Conservation (phyloP, 2,888 invertebrate species). For the Erebia aethiops region DNA sequence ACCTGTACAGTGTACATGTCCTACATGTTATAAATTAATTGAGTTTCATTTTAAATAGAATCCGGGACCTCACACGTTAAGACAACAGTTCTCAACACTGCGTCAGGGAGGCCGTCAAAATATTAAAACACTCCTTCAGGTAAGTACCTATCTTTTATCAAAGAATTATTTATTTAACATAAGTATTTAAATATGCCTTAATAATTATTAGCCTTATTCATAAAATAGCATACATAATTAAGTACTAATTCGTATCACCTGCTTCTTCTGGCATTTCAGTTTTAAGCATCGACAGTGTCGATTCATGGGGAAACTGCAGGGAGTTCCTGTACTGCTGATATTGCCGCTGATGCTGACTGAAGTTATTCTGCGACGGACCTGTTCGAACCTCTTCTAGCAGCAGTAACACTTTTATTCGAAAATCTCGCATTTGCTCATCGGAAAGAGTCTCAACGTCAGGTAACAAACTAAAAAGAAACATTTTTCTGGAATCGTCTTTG, state of each 20-base stretch:
- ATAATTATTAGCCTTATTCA: background rate
- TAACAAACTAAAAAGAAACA: slow-evolving; percentile 12
- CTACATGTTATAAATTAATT: too few species aligned
- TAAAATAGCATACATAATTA: background rate
- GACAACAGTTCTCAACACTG: too few species aligned
- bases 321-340: background rate
- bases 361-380: background rate
- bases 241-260: background rate
- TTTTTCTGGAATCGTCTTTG: slow-evolving; percentile 12
- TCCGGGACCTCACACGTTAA: too few species aligned
- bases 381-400: slow-evolving; percentile 12
- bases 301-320: background rate
- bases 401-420: slow-evolving; percentile 10
- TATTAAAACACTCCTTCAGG: too few species aligned
- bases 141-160: too few species aligned
- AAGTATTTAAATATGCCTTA: too few species aligned
- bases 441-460: slow-evolving; percentile 14
- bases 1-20: too few species aligned
- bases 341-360: background rate
- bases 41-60: too few species aligned
- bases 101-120: too few species aligned
- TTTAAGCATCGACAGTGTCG: background rate
- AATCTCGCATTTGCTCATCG: slow-evolving; percentile 14
- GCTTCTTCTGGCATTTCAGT: background rate
- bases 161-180: too few species aligned